Evolutionary conservation across 2,113 vertebrate species (phyloP), one percentile per base, ranked within the genome.

Genomic region (Tonatia bakeri): DNA sequence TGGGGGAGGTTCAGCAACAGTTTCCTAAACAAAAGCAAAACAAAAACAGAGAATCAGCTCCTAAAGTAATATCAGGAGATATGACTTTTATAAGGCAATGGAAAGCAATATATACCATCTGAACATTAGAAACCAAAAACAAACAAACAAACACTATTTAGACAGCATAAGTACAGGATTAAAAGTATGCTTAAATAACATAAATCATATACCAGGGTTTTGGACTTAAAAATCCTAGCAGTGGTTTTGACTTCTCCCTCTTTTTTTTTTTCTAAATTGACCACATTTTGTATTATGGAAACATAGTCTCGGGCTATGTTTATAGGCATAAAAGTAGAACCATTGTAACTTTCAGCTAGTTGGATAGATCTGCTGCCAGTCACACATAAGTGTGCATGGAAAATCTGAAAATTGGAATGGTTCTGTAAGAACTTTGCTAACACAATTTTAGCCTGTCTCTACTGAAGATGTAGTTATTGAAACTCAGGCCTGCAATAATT

Each of bases 1-100:
- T 99, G 98, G 14, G 99, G 99, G 36, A 99, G 98, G 77, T 99
- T 99, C 87, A 99, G 97, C 79, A 99, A 98, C 69, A 99, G 98
- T 97, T 99, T 99, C 97, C 99, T 99, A 67, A 61, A 94, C 97
- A 95, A 24, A 80, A 90, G 17, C 11, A 86, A 82, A 64, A 97
- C 75, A 75, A 97, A 96, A 82, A 85, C 5, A 33, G 70, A 94
- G 40, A 77, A 92, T 94, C 81, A 83, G 22, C 24, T 93, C 47
- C 36, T 89, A 91, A 85, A 95, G 43, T 67, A 40, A 91, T 72
- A 91, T n/a, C 69, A 54, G 50, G 79, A 72, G 24, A 90, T 40
- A 82, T 12, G 22, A 65, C 50, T 81, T 96, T 94, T 47, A 85
- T 90, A 95, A 91, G 45, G 45, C n/a, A 79, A 56, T 40, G 26